Conservation (phyloP, 2,113 vertebrate genomes). For the Nansenia antarctica region DNA sequence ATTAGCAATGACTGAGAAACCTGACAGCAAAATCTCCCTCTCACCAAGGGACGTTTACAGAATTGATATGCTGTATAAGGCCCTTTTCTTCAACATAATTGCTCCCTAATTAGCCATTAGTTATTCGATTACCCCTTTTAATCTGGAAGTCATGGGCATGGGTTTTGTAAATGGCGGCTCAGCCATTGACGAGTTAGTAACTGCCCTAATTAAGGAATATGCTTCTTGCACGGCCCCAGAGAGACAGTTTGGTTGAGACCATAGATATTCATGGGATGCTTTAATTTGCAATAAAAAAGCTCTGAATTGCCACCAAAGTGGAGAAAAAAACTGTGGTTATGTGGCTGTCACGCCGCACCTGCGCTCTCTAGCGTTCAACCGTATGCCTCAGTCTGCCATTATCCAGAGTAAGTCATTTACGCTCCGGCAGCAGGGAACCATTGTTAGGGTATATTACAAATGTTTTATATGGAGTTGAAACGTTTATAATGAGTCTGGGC, state of each 20-base stretch:
- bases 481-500: slow-evolving; percentile 15
- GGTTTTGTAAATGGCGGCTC: slow-evolving; percentile 47
- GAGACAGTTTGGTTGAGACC: slow-evolving; percentile 52
- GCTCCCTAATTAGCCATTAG: slow-evolving; percentile 68
- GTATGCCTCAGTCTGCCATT: slow-evolving; percentile 44
- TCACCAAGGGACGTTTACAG: slow-evolving; percentile 14
- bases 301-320: slow-evolving; percentile 45
- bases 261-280: slow-evolving; percentile 72
- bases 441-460: slow-evolving; percentile 35
- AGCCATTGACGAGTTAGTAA: slow-evolving; percentile 52
- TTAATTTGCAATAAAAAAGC: slow-evolving; percentile 69
- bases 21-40: slow-evolving; percentile 12
- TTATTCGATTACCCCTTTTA: slow-evolving; percentile 66
- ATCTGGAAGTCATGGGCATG: slow-evolving; percentile 37
- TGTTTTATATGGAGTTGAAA: slow-evolving; percentile 28
- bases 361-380: slow-evolving; percentile 20
- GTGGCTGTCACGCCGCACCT: slow-evolving; percentile 5
- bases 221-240: slow-evolving; percentile 31
- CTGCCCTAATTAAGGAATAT: slow-evolving; percentile 60
- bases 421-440: slow-evolving; percentile 22
- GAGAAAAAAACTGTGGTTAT: slow-evolving; percentile 29
- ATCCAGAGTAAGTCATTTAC: slow-evolving; percentile 47
- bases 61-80: slow-evolving; percentile 39
- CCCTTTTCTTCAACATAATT: slow-evolving; percentile 60
- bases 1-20: slow-evolving; percentile 52